These are phyloP conservation scores for Cathartes aura DNA, from an alignment of 2,113 vertebrate species.

Conservation along the genomic window DNA sequence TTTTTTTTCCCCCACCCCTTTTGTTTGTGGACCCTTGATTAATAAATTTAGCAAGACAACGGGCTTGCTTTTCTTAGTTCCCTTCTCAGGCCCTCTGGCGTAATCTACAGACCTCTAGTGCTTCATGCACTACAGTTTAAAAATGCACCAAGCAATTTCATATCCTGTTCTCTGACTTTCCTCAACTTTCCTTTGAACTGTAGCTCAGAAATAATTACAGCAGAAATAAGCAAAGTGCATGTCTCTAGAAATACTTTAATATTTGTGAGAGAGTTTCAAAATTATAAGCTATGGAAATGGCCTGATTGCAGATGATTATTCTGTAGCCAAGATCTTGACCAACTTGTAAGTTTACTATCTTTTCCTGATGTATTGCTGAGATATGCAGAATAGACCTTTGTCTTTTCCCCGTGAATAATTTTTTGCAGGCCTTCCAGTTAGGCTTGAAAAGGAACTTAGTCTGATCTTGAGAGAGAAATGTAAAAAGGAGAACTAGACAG, in stretches of 20 bases:
- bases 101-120: neutral
- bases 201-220: neutral
- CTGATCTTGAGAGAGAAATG: neutral
- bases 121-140: neutral
- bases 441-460: neutral
- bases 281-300: neutral
- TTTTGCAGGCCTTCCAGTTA: neutral
- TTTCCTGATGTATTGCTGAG: neutral
- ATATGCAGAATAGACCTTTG: neutral
- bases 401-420: neutral
- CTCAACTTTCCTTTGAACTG: neutral
- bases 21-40: neutral
- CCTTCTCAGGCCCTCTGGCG: neutral
- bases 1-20: fast-evolving
- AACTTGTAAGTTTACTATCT: neutral
- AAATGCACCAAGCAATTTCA: neutral
- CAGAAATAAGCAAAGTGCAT: neutral
- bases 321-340: neutral
- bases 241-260: neutral
- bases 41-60: neutral
- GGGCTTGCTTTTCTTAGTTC: neutral
- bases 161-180: neutral
- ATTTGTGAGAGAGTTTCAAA: neutral
- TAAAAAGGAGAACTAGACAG: neutral
- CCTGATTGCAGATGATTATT: neutral